phyloP scores from a whole-genome alignment of 1,140 invertebrate species.

The Drosophila nigromelanica region DNA sequence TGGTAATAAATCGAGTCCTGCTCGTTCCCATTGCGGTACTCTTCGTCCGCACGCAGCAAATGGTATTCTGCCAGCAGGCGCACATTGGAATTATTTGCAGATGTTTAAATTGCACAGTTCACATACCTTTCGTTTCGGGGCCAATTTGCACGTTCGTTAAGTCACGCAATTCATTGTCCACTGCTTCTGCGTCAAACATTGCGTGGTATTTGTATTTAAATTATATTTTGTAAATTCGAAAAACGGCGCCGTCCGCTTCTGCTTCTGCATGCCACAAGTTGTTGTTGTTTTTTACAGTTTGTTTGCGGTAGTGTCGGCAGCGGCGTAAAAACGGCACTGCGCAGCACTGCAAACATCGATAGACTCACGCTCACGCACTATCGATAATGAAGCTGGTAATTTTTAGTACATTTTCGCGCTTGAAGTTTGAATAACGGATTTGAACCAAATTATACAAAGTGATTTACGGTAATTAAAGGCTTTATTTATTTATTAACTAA shows the following conservation, averaged over 20 bases:
- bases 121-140: slow-evolving; percentile 64
- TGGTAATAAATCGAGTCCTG: slow-evolving; percentile 72
- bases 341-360: slow-evolving; percentile 39
- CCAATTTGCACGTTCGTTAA: slow-evolving; percentile 41
- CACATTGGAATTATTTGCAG: not conserved
- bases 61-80: slow-evolving; percentile 52
- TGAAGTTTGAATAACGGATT: too few species aligned
- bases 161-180: slow-evolving; percentile 12
- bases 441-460: not conserved
- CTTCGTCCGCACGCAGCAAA: slow-evolving; percentile 65
- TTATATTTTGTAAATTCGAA: slow-evolving; percentile 28
- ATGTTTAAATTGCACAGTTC: not conserved
- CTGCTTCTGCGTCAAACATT: slow-evolving; percentile 28
- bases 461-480: not conserved
- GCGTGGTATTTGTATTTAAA: not conserved
- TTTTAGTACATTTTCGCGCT: slow-evolving; percentile 29
- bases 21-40: slow-evolving; percentile 62
- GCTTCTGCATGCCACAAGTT: slow-evolving; percentile 40
- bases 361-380: not conserved
- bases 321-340: not conserved
- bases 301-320: slow-evolving; percentile 16
- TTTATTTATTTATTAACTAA: too few species aligned
- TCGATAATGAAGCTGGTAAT: slow-evolving; percentile 20
- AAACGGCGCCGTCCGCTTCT: slow-evolving; percentile 17
- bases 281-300: slow-evolving; percentile 25